Conservation (phyloP, 2,797 vertebrate species). For the Liparis tanakae region DNA sequence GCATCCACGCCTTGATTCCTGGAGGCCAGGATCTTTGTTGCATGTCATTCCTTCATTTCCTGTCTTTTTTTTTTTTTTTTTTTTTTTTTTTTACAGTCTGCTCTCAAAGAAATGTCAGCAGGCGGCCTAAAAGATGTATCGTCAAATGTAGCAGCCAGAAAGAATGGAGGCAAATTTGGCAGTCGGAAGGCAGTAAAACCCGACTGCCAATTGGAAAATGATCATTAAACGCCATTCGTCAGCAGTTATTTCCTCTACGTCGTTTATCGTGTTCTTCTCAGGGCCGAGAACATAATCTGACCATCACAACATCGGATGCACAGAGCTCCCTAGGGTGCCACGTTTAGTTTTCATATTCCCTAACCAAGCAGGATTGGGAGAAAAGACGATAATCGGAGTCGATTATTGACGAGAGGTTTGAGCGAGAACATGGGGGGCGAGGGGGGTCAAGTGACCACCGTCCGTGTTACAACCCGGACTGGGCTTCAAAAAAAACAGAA, state of each 20-base stretch:
- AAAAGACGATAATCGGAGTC: background rate
- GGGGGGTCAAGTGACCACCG: background rate
- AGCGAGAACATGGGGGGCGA: background rate
- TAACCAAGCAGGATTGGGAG: background rate
- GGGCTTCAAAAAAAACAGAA: background rate
- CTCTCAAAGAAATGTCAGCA: background rate
- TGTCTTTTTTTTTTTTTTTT: background rate
- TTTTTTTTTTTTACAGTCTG: background rate
- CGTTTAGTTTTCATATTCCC: background rate
- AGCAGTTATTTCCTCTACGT: background rate
- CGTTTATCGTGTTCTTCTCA: too few species aligned
- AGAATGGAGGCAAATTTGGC: background rate
- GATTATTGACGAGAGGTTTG: background rate
- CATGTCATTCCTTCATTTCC: constrained; percentile 2
- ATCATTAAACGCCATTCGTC: background rate
- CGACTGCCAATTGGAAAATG: background rate
- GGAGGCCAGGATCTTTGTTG: background rate
- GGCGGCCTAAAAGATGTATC: background rate
- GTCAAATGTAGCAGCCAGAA: background rate
- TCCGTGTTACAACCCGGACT: background rate
- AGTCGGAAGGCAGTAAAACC: background rate
- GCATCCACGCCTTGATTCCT: background rate
- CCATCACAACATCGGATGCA: background rate
- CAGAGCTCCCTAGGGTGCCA: background rate
- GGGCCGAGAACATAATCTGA: background rate